phyloP scores from a whole-genome alignment of 2,113 vertebrate species.

The Procavia capensis region DNA sequence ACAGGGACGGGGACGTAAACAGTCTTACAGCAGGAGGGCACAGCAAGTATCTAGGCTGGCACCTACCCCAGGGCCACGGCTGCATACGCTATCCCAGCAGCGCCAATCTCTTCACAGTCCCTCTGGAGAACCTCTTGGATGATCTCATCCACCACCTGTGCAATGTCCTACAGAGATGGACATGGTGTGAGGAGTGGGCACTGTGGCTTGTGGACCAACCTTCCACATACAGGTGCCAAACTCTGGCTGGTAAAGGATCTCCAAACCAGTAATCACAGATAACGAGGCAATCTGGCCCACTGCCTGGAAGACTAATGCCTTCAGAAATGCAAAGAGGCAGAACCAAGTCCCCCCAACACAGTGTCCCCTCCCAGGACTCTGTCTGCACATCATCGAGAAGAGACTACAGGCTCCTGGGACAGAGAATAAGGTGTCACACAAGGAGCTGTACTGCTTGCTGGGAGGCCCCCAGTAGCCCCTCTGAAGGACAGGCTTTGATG shows the following conservation, averaged over 20 bases:
- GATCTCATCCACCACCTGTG: constrained; percentile 87
- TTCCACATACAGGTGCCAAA: background rate
- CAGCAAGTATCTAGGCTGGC: rapidly evolving
- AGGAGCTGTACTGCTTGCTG: background rate
- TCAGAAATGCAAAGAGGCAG: background rate
- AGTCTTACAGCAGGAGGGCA: too few relatives aligned
- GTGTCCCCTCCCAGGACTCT: background rate
- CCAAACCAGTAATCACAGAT: background rate
- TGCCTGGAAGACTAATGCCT: background rate
- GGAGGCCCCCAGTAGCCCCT: too few relatives aligned
- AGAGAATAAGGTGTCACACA: background rate
- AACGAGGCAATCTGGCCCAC: background rate
- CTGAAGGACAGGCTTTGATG: background rate
- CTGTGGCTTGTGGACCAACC: background rate
- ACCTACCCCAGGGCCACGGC: constrained; percentile 89
- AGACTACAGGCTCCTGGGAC: background rate
- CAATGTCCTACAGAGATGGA: constrained; percentile 87
- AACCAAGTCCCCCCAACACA: background rate
- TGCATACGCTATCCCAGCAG: constrained; percentile 84
- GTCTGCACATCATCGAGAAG: background rate
- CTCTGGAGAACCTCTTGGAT: constrained; percentile 90
- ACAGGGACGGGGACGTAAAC: background rate
- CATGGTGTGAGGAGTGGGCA: background rate
- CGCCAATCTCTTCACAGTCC: constrained; percentile 87
- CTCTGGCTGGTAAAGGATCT: background rate